phyloP scores from a whole-genome alignment of 1,140 invertebrate genomes.

The Halictus rubicundus region DNA sequence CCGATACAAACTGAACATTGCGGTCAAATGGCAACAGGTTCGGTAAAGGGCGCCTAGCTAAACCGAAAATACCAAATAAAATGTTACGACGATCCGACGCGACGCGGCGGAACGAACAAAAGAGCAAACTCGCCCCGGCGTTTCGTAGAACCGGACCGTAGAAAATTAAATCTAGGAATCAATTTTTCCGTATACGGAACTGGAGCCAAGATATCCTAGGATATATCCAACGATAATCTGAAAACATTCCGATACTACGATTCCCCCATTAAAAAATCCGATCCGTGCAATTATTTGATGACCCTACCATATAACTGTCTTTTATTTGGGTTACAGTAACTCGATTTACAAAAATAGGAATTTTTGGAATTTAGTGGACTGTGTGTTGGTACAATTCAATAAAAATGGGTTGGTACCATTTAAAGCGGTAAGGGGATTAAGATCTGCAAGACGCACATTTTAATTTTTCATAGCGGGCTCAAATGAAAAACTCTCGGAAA shows the following conservation, averaged over 20 bases:
- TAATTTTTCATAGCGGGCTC: too few species aligned
- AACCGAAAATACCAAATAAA: constrained; percentile 35
- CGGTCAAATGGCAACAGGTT: constrained; percentile 53
- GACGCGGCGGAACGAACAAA: not conserved
- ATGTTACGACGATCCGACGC: constrained; percentile 15
- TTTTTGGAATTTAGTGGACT: too few species aligned
- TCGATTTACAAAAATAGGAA: too few species aligned
- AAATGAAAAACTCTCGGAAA: too few species aligned
- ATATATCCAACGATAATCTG: not conserved
- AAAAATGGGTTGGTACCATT: too few species aligned
- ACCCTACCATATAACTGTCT: too few species aligned
- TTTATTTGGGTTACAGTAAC: too few species aligned
- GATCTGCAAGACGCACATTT: too few species aligned
- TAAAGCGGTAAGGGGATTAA: too few species aligned
- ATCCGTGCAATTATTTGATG: not conserved
- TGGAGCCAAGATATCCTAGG: not conserved
- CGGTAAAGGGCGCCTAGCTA: constrained; percentile 32
- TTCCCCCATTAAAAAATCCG: not conserved
- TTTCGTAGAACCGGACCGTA: too few species aligned
- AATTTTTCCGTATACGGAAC: not conserved
- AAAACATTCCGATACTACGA: not conserved
- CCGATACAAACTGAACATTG: constrained; percentile 50
- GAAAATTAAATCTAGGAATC: not conserved
- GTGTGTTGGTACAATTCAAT: too few species aligned
- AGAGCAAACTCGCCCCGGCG: not conserved